Evolutionary conservation across 2,888 invertebrate species (phyloP).

Genomic region (Volucella inanis): DNA sequence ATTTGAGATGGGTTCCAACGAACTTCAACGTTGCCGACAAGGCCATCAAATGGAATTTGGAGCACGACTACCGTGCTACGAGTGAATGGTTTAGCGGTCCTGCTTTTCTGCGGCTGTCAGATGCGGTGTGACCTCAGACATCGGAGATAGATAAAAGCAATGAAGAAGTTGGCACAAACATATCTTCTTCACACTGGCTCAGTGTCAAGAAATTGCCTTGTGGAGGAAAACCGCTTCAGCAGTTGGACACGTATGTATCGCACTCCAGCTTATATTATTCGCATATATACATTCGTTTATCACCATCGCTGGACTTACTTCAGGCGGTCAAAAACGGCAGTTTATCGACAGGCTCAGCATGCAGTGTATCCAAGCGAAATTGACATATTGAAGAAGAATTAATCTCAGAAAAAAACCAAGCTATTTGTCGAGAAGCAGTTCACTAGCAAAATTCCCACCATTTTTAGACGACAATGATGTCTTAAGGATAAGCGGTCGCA

Average conservation of each 20-base stretch:
- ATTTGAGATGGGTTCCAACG: conserved; percentile 36
- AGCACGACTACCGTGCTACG: background rate
- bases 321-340: too few species aligned
- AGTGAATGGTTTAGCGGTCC: conserved; percentile 48
- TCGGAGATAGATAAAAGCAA: background rate
- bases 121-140: conserved; percentile 25
- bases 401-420: too few species aligned
- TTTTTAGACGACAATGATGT: too few species aligned
- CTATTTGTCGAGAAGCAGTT: too few species aligned
- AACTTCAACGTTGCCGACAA: conserved; percentile 36
- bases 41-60: conserved; percentile 5
- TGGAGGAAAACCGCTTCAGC: background rate
- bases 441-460: too few species aligned
- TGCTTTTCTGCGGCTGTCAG: background rate
- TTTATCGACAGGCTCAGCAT: background rate
- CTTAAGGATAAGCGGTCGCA: too few species aligned
- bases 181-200: background rate
- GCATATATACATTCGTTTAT: too few species aligned
- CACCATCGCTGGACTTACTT: too few species aligned
- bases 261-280: background rate
- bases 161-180: background rate
- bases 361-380: background rate
- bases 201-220: background rate
- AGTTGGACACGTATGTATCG: conserved; percentile 3
- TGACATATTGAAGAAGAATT: background rate